Evolutionary conservation across 2,888 invertebrate genomes (phyloP).

Genomic region (Philereme vetulata): DNA sequence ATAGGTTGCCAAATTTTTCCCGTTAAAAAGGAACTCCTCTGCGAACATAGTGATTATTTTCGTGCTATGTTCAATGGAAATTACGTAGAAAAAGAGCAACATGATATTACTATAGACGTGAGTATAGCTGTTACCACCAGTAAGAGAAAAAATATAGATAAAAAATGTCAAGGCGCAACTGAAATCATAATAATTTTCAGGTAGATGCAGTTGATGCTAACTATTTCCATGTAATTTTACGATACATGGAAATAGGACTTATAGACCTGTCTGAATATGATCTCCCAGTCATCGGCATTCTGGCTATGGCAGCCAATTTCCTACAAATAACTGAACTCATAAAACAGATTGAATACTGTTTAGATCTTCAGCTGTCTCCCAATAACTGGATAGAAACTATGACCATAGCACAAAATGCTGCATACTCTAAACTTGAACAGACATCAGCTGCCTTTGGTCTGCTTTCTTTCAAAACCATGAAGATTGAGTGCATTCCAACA

Average conservation of each 20-base stretch:
- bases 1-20: conserved; percentile 60
- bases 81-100: conserved; percentile 65
- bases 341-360: conserved; percentile 66
- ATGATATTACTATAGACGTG: conserved; percentile 69
- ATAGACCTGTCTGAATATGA: conserved; percentile 64
- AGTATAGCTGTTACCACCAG: conserved; percentile 31
- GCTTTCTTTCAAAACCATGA: conserved; percentile 63
- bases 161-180: not conserved
- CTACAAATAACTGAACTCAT: conserved; percentile 70
- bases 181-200: conserved; percentile 48
- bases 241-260: conserved; percentile 65
- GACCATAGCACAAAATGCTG: conserved; percentile 62
- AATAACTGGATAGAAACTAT: conserved; percentile 66
- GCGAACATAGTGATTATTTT: conserved; percentile 75
- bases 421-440: conserved; percentile 56
- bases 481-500: conserved; percentile 55
- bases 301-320: conserved; percentile 67
- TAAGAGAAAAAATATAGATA: not conserved
- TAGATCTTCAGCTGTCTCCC: conserved; percentile 56
- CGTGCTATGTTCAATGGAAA: conserved; percentile 77
- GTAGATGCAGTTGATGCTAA: conserved; percentile 59
- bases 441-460: conserved; percentile 59
- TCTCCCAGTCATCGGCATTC: conserved; percentile 52
- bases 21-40: conserved; percentile 59
- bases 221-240: conserved; percentile 64